A percentile compares a stretch with the other conserved stretches of the same genome.
Evolutionary conservation across 2,797 vertebrate species (phyloP).

Genomic region (Trematomus bernacchii): DNA sequence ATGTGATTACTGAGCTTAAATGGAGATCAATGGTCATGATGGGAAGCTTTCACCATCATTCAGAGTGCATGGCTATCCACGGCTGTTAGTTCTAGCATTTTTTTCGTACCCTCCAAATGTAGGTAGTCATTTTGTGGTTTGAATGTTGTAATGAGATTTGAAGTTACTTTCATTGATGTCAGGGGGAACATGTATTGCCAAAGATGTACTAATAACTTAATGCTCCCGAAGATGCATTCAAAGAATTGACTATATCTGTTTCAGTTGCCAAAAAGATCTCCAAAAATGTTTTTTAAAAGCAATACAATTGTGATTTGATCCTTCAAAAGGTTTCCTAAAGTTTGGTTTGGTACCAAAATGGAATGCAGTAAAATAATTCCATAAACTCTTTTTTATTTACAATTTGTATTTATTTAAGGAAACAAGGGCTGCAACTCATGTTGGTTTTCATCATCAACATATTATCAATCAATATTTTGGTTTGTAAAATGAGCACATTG

Average conservation of each 20-base stretch:
- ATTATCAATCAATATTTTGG: background rate
- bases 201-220: no score
- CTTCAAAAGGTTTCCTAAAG: background rate
- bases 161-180: no score
- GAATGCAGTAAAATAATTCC: background rate
- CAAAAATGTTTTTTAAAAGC: background rate
- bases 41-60: conserved; percentile 35
- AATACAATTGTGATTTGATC: background rate
- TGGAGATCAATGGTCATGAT: conserved; percentile 59
- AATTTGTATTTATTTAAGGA: background rate
- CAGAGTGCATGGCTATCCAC: conserved; percentile 15
- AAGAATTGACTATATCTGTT: background rate
- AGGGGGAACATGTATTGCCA: no score
- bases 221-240: no score
- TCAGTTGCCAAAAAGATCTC: background rate
- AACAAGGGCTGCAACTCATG: background rate
- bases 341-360: background rate
- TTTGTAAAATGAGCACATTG: background rate
- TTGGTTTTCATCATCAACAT: background rate
- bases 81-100: background rate
- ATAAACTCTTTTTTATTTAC: background rate
- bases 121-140: background rate
- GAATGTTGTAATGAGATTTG: background rate
- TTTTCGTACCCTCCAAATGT: background rate
- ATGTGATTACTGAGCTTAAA: conserved; percentile 59